A percentile compares a stretch with the other conserved stretches of the same genome.
Evolutionary conservation across 2,888 invertebrate genomes (phyloP).

Genomic region (Horisme vitalbata): DNA sequence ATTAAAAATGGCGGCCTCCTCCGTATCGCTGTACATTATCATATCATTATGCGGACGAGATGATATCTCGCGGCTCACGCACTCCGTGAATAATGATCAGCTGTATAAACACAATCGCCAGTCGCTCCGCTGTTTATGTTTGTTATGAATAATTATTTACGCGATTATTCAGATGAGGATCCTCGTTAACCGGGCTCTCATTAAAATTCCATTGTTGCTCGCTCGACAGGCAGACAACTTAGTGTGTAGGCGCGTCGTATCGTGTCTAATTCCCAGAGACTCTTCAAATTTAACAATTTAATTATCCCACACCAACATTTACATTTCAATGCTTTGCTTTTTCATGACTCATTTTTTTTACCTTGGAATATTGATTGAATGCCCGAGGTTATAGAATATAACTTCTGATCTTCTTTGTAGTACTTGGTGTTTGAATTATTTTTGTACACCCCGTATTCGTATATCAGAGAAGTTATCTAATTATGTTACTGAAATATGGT

Average conservation of each 20-base stretch:
- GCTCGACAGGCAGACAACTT: slow-evolving; percentile 55
- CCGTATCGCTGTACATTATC: slow-evolving; percentile 52
- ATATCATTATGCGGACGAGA: slow-evolving; percentile 50
- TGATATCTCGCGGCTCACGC: slow-evolving; percentile 47
- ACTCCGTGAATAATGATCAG: slow-evolving; percentile 47
- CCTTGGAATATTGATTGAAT: too few species aligned
- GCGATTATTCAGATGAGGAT: slow-evolving; percentile 73
- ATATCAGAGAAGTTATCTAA: not conserved
- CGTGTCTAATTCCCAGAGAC: slow-evolving; percentile 52
- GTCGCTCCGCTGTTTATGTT: slow-evolving; percentile 59
- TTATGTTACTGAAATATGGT: slow-evolving; percentile 23
- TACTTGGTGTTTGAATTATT: too few species aligned
- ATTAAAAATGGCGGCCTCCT: slow-evolving; percentile 46
- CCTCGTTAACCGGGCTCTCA: slow-evolving; percentile 68
- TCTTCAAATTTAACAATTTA: slow-evolving; percentile 31
- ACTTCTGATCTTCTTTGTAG: too few species aligned
- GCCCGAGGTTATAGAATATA: too few species aligned
- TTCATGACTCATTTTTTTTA: too few species aligned
- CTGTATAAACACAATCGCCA: slow-evolving; percentile 46
- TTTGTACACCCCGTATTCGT: slow-evolving; percentile 11
- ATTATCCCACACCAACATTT: slow-evolving; percentile 13
- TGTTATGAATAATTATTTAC: slow-evolving; percentile 72
- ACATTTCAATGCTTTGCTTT: too few species aligned
- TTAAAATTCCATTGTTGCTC: slow-evolving; percentile 75
- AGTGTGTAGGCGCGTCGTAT: slow-evolving; percentile 53